A percentile compares a stretch with the other conserved stretches of the same genome.
These are phyloP conservation scores for Nomada ferruginata DNA, from an alignment of 2,888 invertebrate genomes.

Conservation along the genomic window DNA sequence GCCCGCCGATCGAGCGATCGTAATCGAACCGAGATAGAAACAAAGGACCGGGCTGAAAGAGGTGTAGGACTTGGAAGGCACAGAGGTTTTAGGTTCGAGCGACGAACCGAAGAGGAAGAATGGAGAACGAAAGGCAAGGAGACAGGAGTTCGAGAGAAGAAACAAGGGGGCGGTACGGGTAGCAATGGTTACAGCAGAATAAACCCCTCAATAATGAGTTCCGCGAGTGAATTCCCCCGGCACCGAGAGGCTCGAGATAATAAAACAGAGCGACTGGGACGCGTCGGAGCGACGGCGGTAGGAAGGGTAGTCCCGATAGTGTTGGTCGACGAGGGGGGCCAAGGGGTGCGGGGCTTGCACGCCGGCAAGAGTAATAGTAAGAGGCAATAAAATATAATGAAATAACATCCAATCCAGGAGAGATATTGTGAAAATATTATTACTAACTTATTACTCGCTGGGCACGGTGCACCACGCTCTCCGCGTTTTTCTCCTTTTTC, in stretches of 20 bases:
- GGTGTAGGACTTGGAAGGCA: not conserved
- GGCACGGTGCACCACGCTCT: conserved; percentile 68
- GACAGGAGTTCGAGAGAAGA: conserved; percentile 18
- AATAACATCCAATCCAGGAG: conserved; percentile 82
- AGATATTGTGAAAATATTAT: conserved; percentile 84
- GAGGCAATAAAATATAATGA: conserved; percentile 82
- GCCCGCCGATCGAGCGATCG: not conserved
- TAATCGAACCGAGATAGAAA: not conserved
- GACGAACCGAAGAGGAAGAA: not conserved
- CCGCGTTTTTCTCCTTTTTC: conserved; percentile 52
- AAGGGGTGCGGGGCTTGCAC: conserved; percentile 60
- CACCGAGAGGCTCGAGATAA: conserved; percentile 78
- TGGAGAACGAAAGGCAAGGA: not conserved
- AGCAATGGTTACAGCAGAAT: conserved; percentile 81
- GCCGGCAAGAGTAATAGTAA: conserved; percentile 80
- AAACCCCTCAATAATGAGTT: conserved; percentile 84
- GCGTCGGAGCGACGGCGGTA: conserved; percentile 60
- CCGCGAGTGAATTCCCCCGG: conserved; percentile 80
- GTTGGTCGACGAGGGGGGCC: conserved; percentile 47
- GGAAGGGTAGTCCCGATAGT: conserved; percentile 48
- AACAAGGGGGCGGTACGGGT: conserved; percentile 39
- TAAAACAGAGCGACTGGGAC: conserved; percentile 77
- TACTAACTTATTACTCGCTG: conserved; percentile 83
- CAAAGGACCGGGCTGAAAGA: not conserved
- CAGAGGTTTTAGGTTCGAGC: not conserved